phyloP scores from a whole-genome alignment of 2,797 vertebrate species.

The Danionella dracula region DNA sequence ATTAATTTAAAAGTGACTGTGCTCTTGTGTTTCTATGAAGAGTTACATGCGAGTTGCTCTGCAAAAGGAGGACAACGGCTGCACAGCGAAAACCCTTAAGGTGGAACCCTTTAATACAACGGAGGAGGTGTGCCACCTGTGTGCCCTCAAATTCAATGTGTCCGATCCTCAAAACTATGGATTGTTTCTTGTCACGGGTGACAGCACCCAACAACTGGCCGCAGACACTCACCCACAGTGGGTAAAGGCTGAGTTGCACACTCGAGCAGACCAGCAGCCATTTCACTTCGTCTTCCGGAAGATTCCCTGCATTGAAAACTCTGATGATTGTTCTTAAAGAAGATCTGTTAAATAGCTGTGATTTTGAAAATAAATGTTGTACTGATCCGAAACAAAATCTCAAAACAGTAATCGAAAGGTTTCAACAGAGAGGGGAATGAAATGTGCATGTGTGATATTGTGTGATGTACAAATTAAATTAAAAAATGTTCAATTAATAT shows the following conservation, averaged over 20 bases:
- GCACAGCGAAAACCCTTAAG: slow-evolving; percentile 85
- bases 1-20: too few relatives aligned
- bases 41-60: slow-evolving; percentile 90
- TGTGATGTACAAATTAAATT: too few relatives aligned
- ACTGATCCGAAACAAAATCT: too few relatives aligned
- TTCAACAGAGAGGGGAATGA: too few relatives aligned
- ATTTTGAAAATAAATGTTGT: too few relatives aligned
- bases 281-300: slow-evolving; percentile 88
- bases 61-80: slow-evolving; percentile 80
- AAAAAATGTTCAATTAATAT: too few relatives aligned
- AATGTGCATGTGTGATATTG: too few relatives aligned
- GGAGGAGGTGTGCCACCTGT: slow-evolving; percentile 84
- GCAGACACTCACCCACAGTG: slow-evolving; percentile 88
- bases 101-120: slow-evolving; percentile 81
- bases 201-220: slow-evolving; percentile 85
- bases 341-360: too few relatives aligned
- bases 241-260: slow-evolving; percentile 91
- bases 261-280: slow-evolving; percentile 70
- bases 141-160: slow-evolving; percentile 83
- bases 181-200: slow-evolving; percentile 81
- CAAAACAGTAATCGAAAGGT: too few relatives aligned
- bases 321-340: too few relatives aligned
- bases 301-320: slow-evolving; percentile 47
- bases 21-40: slow-evolving; percentile 67
- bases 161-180: slow-evolving; percentile 74